phyloP scores from a whole-genome alignment of 1,140 invertebrate species.

The Zophobas atratus region DNA sequence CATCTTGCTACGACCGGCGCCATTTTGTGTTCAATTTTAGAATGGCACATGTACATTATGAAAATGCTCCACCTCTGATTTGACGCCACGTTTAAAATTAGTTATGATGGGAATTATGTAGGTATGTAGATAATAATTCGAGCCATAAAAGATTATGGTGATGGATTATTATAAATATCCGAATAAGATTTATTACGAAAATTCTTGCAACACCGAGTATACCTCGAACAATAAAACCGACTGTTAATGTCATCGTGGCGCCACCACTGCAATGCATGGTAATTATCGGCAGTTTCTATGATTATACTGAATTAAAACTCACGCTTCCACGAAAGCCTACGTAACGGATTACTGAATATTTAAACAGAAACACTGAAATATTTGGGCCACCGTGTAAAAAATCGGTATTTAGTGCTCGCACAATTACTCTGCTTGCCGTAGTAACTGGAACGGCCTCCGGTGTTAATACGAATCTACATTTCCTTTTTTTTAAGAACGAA shows the following conservation, averaged over 20 bases:
- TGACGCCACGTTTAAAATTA: slow-evolving; percentile 23
- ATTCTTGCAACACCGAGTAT: neutral
- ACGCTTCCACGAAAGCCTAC: slow-evolving; percentile 23
- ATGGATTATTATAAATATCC: neutral
- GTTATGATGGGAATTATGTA: slow-evolving; percentile 13
- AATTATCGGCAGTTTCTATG: slow-evolving; percentile 25
- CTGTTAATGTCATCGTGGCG: slow-evolving; percentile 28
- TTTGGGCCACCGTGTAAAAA: no score
- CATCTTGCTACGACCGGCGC: neutral
- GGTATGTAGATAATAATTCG: slow-evolving; percentile 10
- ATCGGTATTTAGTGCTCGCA: no score
- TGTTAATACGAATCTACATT: neutral
- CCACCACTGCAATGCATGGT: slow-evolving; percentile 39
- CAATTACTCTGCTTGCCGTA: no score
- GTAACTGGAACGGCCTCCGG: neutral
- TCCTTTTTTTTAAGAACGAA: slow-evolving; percentile 7
- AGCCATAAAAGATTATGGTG: neutral
- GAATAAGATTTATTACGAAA: neutral
- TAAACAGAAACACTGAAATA: neutral
- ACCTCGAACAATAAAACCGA: slow-evolving; percentile 19
- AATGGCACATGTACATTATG: neutral
- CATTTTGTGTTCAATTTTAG: slow-evolving; percentile 24
- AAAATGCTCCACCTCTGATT: slow-evolving; percentile 1
- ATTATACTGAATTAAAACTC: slow-evolving; percentile 27
- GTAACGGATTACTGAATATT: neutral